Evolutionary conservation across 1,140 invertebrate genomes (phyloP), one percentile per base, ranked within the genome.

Genomic region (Drosophila orosa): DNA sequence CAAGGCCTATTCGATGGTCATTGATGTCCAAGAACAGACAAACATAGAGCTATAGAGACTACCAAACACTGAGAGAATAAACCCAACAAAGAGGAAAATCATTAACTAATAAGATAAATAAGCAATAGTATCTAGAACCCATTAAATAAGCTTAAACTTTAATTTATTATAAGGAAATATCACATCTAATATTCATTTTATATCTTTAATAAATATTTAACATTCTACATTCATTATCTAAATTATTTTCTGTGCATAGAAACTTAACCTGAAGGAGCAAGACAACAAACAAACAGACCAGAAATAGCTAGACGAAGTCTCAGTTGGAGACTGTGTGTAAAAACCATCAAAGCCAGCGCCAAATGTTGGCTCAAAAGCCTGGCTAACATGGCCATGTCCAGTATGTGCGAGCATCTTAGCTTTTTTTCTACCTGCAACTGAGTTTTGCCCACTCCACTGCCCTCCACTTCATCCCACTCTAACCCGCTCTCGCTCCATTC

Each of bases 271-370:
- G 12, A 37, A 37, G 22, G 7, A 6, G 52, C 52, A 25, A 15
- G 45, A 35, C 39, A 58, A 31, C 15, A 15, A 40, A 35, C 39
- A 58, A 31, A 54, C 44, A 47, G 54, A 66, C 54, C 33, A 69
- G 54, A 58, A 50, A 72, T 58, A 29, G 66, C 69, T 19, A 60
- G 67, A 48, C 54, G n/a, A 8, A 54, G 59, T 58, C 37, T 45
- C 52, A 54, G 69, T 50, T 57, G 65, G 47, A 47, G 47, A 55
- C 55, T 63, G 42, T 58, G 42, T 58, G 54, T 58, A 60, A 78
- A 74, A 86, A 77, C 60, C 83, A 82, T 87, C 79, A 87, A 86
- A 86, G 79, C 79, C 78, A 85, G 81, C 78, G 78, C 82, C 82
- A 81, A 85, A 84, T 80, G 81, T 84, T 84, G 73, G 56, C 78